Evolutionary conservation across 2,113 vertebrate species (phyloP).

Genomic region (human): GRCh38 chr9:3583001-3583500

Average conservation of each 20-base stretch:
- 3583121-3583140: neutral
- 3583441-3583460: neutral
- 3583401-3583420: neutral
- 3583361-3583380: neutral
- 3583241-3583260: neutral
- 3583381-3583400: neutral
- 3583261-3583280: neutral
- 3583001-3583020: neutral
- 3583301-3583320: neutral
- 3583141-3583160: neutral
- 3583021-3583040: neutral
- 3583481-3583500: neutral
- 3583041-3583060: neutral
- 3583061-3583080: neutral
- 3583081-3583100: neutral
- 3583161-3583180: neutral
- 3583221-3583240: neutral
- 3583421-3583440: neutral
- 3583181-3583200: neutral
- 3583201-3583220: neutral
- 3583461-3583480: neutral
- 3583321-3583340: neutral
- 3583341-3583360: neutral
- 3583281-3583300: neutral
- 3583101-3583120: conserved; percentile 22